These are phyloP conservation scores for Drosophila heteroneura DNA, from an alignment of 2,888 invertebrate species.

Conservation along the genomic window DNA sequence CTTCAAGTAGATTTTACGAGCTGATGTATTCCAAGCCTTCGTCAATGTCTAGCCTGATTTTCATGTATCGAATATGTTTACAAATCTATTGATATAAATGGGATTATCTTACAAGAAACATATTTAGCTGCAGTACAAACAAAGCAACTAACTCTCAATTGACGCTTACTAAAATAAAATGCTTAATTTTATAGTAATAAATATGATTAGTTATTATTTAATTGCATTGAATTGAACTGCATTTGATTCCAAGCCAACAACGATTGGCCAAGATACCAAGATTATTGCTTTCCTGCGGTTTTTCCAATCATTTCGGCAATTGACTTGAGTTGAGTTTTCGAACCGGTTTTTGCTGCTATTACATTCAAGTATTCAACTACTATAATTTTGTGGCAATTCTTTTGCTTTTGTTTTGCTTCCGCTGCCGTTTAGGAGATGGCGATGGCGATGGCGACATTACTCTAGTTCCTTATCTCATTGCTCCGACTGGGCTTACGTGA, in stretches of 20 bases:
- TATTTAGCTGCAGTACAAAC: not conserved
- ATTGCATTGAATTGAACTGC: conserved; percentile 17
- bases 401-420: conserved; percentile 7
- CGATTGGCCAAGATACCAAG: conserved; percentile 18
- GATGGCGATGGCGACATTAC: conserved; percentile 6
- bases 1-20: not conserved
- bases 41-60: not conserved
- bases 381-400: conserved; percentile 3
- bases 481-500: conserved; percentile 55
- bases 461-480: conserved; percentile 19
- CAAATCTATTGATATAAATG: not conserved
- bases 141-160: not conserved
- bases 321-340: conserved; percentile 1
- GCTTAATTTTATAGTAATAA: conserved; percentile 2
- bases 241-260: conserved; percentile 4
- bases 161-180: not conserved
- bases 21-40: not conserved
- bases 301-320: conserved; percentile 34
- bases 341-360: conserved; percentile 27
- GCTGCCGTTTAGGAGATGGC: not conserved
- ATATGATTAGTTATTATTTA: conserved; percentile 39
- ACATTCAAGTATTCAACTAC: not conserved
- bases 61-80: not conserved
- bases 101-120: not conserved
- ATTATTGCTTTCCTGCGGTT: conserved; percentile 25